Base-by-base conservation (phyloP, 2,113 vertebrate species). In the Tupaia chinensis region DNA sequence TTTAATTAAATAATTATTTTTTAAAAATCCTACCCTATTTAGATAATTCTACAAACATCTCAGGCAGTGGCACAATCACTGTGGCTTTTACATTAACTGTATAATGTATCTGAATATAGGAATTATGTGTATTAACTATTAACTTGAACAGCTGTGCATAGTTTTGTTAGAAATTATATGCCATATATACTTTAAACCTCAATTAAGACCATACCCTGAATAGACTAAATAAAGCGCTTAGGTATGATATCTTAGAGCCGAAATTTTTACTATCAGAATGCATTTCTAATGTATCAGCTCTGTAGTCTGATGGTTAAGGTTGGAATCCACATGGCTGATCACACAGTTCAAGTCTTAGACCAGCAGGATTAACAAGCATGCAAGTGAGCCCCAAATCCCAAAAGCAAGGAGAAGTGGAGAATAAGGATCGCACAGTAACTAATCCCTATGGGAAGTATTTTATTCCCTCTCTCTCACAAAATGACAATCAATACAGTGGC, bases 221-320 rank as follows among this genome's bases (percentile, higher is more conserved):
- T 89, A 86, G 65, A 69, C 58, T 76, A 73, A 89, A 23, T 76
- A 73, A 89, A 23, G 63, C 87, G 94, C 61, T 77, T 79, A 34
- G 11, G 29, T 60, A 81, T 68, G 29, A 22, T 69, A 80, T 44
- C 91, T 87, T 77, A 82, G 65, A 78, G 9, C n/a, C 60, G n/a
- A 89, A 60, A 17, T 70, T 58, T 85, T 90, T 86, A 65, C 83
- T 44, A n/a, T 91, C 34, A 73, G 34, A 92, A 94, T 44, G 60
- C 23, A 87, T 54, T 77, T 82, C 44, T 44, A 44, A 44, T 44
- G 44, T 44, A 44, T 5, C 44, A 44, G 44, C 44, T 44, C 44
- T 44, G 44, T 44, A 44, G 3, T 44, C 44, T 44, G 44, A 44
- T 44, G 44, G 44, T 44, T 44, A 44, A 44, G 44, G 44, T 44